phyloP scores from a whole-genome alignment of 2,113 vertebrate genomes.

The Triplophysa dalaica region DNA sequence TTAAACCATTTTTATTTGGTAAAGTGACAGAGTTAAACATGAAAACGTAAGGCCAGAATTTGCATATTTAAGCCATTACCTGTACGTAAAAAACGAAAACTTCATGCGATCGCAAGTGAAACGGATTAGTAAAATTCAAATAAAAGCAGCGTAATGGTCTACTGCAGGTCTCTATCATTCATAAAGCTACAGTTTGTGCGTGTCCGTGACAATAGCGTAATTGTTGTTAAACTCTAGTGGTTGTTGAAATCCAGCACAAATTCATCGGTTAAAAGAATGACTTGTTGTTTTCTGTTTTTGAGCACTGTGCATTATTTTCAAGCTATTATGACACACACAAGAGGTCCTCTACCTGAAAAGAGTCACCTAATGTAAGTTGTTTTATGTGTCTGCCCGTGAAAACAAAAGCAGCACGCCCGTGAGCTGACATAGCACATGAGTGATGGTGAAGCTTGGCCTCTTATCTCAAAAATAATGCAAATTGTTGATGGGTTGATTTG shows the following conservation, averaged over 20 bases:
- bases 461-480: conserved; percentile 17
- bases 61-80: not conserved
- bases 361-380: too few species aligned
- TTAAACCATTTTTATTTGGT: too few species aligned
- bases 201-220: not conserved
- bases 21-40: not conserved
- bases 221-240: not conserved
- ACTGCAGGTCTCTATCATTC: conserved; percentile 4
- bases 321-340: not conserved
- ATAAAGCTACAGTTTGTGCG: not conserved
- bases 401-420: not conserved
- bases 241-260: not conserved
- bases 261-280: conserved; percentile 4
- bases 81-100: conserved; percentile 42
- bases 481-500: conserved; percentile 21
- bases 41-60: not conserved
- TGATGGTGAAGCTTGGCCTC: conserved; percentile 13
- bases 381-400: not conserved
- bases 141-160: not conserved
- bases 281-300: not conserved
- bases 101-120: conserved; percentile 51
- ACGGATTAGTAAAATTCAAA: conserved; percentile 58
- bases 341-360: not conserved
- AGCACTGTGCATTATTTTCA: not conserved
- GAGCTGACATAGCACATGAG: not conserved